Evolutionary conservation across 2,113 vertebrate species (phyloP).

Genomic region (Glaucidium brasilianum): DNA sequence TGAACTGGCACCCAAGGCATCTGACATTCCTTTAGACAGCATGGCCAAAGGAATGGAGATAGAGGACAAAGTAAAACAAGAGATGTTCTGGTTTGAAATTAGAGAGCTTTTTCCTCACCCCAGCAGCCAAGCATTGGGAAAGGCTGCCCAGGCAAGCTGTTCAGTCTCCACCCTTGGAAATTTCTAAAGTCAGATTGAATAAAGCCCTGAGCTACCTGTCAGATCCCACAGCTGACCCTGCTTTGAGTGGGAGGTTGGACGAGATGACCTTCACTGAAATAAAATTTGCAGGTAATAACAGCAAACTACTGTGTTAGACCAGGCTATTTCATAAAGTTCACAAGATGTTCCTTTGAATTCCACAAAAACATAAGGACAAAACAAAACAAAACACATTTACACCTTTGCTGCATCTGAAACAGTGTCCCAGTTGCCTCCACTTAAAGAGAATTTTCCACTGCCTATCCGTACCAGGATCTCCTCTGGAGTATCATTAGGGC

Average conservation of each 20-base stretch:
- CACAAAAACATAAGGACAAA: background rate
- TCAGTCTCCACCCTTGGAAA: background rate
- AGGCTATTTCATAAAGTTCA: background rate
- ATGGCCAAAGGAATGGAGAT: background rate
- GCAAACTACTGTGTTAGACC: background rate
- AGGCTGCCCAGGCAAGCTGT: background rate
- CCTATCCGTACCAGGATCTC: slow-evolving; percentile 94
- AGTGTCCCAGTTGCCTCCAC: slow-evolving; percentile 94
- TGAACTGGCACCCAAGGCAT: background rate
- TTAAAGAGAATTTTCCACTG: slow-evolving; percentile 94
- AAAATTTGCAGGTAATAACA: background rate
- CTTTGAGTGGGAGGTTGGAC: background rate
- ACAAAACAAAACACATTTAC: slow-evolving; percentile 37
- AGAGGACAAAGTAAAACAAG: background rate
- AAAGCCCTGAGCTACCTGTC: background rate
- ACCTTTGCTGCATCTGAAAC: slow-evolving; percentile 97
- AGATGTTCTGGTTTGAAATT: background rate
- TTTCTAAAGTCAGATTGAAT: background rate
- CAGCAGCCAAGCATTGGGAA: background rate
- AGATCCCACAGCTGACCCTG: background rate
- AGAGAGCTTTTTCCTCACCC: background rate
- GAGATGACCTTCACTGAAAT: background rate
- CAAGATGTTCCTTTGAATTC: background rate
- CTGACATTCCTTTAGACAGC: background rate
- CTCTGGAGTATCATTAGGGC: slow-evolving; percentile 94